A percentile compares a stretch with the other conserved stretches of the same genome.
Evolutionary conservation across 2,888 invertebrate species (phyloP).

Genomic region (Coleophora deauratella): DNA sequence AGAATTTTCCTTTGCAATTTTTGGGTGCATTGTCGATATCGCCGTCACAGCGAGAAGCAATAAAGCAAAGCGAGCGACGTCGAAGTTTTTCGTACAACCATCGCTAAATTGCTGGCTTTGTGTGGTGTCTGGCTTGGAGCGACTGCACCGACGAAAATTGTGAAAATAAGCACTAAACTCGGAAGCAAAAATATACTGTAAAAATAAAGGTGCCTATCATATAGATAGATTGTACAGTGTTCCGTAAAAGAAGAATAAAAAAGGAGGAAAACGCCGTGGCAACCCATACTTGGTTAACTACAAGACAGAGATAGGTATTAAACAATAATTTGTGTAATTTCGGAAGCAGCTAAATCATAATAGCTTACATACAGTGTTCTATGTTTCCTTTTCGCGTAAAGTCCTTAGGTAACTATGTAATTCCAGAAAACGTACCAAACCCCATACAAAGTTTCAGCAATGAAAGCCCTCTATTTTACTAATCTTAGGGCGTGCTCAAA

Average conservation of each 20-base stretch:
- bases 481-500: constrained; percentile 11
- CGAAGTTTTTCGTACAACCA: constrained; percentile 3
- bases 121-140: not conserved
- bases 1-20: constrained; percentile 16
- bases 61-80: not conserved
- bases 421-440: constrained; percentile 13
- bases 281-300: no score
- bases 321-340: no score
- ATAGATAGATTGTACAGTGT: no score
- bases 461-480: not conserved
- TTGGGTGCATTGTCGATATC: constrained; percentile 30
- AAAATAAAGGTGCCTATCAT: no score
- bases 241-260: no score
- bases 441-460: constrained; percentile 13
- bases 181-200: no score
- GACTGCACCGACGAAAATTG: no score
- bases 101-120: constrained; percentile 1
- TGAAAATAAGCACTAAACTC: no score
- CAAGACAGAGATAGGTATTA: no score
- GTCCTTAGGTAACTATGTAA: not conserved
- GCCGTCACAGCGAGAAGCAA: constrained; percentile 2
- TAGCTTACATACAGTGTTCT: no score
- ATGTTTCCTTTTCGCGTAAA: not conserved
- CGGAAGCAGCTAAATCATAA: no score
- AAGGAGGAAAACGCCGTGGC: no score